Base-by-base conservation (phyloP, 1,140 invertebrate species). In the Theocolax elegans region DNA sequence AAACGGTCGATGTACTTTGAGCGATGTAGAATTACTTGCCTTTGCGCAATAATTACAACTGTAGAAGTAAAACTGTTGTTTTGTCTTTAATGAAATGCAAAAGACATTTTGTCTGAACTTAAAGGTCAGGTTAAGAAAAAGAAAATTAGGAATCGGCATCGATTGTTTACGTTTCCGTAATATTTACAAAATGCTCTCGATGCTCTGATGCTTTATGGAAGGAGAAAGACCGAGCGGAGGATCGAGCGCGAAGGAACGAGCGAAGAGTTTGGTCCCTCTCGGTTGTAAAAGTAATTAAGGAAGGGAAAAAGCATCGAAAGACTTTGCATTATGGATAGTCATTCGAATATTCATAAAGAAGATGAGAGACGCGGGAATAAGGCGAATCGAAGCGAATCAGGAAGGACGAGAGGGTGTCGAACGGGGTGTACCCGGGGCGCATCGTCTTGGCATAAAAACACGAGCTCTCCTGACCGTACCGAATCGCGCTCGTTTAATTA, bases 401-500 rank as follows among this genome's bases (percentile, higher is more conserved):
- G 4, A 35, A 35, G 40, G 17, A 15, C 53, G 13, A 35, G n/a
- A 3, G 38, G 19, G n/a, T 1, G 8, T 42, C 56, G 56, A n/a
- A 3, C 1, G 9, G 23, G 12, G 17, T 9, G 13, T 8, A 54
- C 6, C 51, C 17, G 8, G 0, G 44, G 0, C 27, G 27, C 31
- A 59, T 59, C 54, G 54, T 49, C 13, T 59, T 49, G 27, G 44
- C 15, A 67, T 46, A 59, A 58, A 58, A 59, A 67, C 65, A 67
- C 54, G 44, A 31, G n/a, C n/a, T 35, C 65, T 54, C 13, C 51
- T 56, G 54, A 60, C 46, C 54, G 44, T 3, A 17, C 13, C 40
- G 29, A 29, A 48, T 38, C 59, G 59, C 51, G 29, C 60, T 44
- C 60, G 59, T 72, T 72, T 63, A 77, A 79, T 80, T 78, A 77